Percentiles rank a stretch among this genome's conserved stretches.
Evolutionary conservation across 2,888 invertebrate genomes (phyloP).

Genomic region (Argyra leucocephala): DNA sequence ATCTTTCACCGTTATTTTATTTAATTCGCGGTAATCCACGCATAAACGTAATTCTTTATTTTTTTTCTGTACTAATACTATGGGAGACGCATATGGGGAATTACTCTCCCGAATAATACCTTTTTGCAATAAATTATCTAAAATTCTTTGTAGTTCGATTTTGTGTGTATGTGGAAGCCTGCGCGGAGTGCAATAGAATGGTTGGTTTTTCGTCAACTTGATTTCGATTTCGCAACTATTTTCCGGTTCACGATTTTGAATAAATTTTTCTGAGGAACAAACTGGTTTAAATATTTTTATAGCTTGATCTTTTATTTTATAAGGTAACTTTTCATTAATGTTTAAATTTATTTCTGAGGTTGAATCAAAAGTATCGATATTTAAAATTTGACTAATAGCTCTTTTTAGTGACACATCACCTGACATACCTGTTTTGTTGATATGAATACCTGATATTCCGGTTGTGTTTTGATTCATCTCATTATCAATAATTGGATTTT

Average conservation of each 20-base stretch:
- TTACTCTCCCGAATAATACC: constrained; percentile 20
- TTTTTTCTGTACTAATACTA: constrained; percentile 23
- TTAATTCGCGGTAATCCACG: constrained; percentile 16
- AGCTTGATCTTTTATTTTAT: neutral
- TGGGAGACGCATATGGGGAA: constrained; percentile 23
- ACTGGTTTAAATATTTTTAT: constrained; percentile 9
- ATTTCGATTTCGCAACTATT: constrained; percentile 17
- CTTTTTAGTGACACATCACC: too few species aligned
- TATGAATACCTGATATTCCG: too few species aligned
- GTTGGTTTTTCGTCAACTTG: constrained; percentile 15
- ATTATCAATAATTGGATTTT: constrained; percentile 11
- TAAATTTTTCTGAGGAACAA: constrained; percentile 8
- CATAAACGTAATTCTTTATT: constrained; percentile 16
- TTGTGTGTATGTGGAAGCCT: constrained; percentile 18
- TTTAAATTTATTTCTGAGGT: constrained; percentile 14
- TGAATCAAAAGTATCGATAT: constrained; percentile 16
- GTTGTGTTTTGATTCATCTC: too few species aligned
- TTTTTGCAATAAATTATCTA: constrained; percentile 16
- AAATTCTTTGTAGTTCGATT: constrained; percentile 19
- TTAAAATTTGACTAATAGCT: constrained; percentile 17
- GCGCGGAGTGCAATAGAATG: constrained; percentile 19
- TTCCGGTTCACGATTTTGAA: constrained; percentile 9
- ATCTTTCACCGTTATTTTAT: constrained; percentile 14
- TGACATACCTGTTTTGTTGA: too few species aligned
- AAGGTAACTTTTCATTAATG: constrained; percentile 9